Conservation (phyloP, 1,140 invertebrate species). For the Bathynomus jamesi region DNA sequence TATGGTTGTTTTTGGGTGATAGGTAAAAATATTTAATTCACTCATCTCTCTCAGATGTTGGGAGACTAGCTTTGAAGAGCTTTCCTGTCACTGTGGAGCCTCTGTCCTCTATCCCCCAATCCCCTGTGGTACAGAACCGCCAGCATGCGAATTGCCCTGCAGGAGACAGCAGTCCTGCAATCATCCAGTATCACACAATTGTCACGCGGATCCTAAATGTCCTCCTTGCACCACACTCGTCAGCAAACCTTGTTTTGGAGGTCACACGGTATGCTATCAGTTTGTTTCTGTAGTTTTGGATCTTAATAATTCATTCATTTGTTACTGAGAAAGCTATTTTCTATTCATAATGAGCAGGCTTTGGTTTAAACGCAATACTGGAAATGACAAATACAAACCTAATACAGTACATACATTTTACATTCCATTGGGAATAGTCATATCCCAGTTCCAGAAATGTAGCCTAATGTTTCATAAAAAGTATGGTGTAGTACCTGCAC, state of each 20-base stretch:
- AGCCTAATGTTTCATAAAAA: too few species aligned
- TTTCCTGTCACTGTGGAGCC: constrained; percentile 82
- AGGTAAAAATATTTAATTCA: background rate
- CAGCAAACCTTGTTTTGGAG: constrained; percentile 76
- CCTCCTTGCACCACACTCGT: constrained; percentile 90
- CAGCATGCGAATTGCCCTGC: constrained; percentile 69
- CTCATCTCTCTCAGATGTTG: constrained; percentile 16
- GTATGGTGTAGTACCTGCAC: too few species aligned
- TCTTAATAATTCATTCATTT: too few species aligned
- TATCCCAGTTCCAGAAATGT: too few species aligned
- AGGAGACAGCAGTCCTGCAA: constrained; percentile 65
- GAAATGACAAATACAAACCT: too few species aligned
- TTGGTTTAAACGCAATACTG: too few species aligned
- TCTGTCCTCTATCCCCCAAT: constrained; percentile 81
- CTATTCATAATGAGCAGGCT: too few species aligned
- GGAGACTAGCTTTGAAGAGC: constrained; percentile 82
- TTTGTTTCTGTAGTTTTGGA: too few species aligned
- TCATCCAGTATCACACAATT: constrained; percentile 69
- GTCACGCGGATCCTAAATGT: constrained; percentile 65
- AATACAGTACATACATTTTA: too few species aligned
- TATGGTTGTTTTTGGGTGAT: constrained; percentile 9
- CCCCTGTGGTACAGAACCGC: constrained; percentile 76
- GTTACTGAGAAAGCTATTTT: too few species aligned
- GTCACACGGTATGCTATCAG: constrained; percentile 77
- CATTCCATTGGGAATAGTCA: too few species aligned